Percentiles rank a stretch among this genome's conserved stretches.
These are phyloP conservation scores for Perca fluviatilis DNA, from an alignment of 2,113 vertebrate genomes.

Conservation along the genomic window DNA sequence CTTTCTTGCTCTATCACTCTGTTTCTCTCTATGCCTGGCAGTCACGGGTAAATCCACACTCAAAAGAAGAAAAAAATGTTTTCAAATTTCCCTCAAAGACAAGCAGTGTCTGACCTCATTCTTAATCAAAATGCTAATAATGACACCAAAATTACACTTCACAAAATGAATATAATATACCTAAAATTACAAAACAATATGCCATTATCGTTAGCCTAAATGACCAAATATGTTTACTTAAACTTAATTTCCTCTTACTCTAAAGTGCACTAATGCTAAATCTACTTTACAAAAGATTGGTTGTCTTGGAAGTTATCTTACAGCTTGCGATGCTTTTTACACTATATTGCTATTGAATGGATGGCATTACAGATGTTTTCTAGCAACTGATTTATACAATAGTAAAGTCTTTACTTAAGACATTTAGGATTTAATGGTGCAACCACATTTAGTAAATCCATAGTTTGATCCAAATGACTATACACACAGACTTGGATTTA, in stretches of 20 bases:
- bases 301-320: neutral
- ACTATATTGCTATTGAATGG: neutral
- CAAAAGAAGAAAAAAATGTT: neutral
- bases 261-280: neutral
- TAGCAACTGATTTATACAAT: neutral
- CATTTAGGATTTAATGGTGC: neutral
- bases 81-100: neutral
- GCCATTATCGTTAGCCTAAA: neutral
- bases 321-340: neutral
- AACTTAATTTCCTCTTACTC: neutral
- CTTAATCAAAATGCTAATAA: neutral
- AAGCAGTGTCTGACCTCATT: neutral
- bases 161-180: too few relatives aligned
- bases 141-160: neutral
- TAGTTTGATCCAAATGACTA: neutral
- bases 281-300: neutral
- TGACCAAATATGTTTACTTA: neutral
- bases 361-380: neutral
- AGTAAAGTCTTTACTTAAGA: neutral
- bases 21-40: slow-evolving; percentile 30
- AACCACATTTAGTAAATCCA: neutral
- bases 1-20: slow-evolving; percentile 24
- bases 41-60: slow-evolving; percentile 22
- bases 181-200: neutral
- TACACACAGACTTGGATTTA: neutral